phyloP scores from a whole-genome alignment of 1,140 invertebrate species.

The Neodiprion pinetum region DNA sequence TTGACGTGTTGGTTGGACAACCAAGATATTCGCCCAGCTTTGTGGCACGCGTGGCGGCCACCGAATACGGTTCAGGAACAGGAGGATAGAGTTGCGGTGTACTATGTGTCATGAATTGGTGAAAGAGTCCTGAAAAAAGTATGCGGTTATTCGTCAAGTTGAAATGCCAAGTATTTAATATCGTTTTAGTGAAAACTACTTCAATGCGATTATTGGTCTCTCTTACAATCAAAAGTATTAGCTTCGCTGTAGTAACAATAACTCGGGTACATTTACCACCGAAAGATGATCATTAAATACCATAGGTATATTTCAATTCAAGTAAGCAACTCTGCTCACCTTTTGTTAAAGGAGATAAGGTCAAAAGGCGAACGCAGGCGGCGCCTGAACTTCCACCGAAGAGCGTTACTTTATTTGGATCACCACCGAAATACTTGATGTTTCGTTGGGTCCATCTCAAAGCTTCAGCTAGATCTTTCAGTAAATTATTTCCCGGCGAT shows the following conservation, averaged over 20 bases:
- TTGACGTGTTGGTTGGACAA: background rate
- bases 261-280: too few relatives aligned
- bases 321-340: background rate
- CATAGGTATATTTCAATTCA: background rate
- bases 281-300: too few relatives aligned
- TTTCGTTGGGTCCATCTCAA: conserved; percentile 70
- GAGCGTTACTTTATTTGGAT: conserved; percentile 67
- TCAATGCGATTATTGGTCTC: too few relatives aligned
- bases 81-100: background rate
- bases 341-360: conserved; percentile 52
- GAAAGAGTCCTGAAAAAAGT: background rate
- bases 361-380: conserved; percentile 57
- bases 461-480: conserved; percentile 71
- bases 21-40: background rate
- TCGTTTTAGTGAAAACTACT: too few relatives aligned
- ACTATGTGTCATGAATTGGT: background rate
- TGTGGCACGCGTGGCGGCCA: background rate
- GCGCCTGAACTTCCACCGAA: conserved; percentile 69
- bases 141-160: too few relatives aligned
- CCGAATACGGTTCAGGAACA: background rate
- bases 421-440: conserved; percentile 72
- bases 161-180: background rate
- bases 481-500: conserved; percentile 72
- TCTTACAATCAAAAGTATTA: too few relatives aligned
- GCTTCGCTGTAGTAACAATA: too few relatives aligned